phyloP scores from a whole-genome alignment of 1,140 invertebrate genomes.

The Ceratina calcarata region DNA sequence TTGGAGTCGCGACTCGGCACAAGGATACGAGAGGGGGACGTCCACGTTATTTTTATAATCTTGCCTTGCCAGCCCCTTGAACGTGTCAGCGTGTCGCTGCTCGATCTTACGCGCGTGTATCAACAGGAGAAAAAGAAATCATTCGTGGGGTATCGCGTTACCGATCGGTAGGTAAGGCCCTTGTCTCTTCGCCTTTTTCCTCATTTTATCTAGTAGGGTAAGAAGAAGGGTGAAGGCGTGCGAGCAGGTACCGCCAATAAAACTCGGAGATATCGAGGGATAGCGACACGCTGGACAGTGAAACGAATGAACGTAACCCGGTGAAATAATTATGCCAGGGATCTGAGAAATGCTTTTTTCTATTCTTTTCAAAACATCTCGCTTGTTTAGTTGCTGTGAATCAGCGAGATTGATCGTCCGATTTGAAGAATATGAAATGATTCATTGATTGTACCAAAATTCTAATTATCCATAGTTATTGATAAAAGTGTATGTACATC shows the following conservation, averaged over 20 bases:
- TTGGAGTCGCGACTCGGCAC: constrained; percentile 34
- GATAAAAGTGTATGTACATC: no score
- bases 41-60: constrained; percentile 64
- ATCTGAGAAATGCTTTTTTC: constrained; percentile 12
- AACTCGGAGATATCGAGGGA: constrained; percentile 58
- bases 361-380: background rate
- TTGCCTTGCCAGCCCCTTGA: constrained; percentile 44
- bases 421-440: no score
- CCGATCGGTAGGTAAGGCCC: constrained; percentile 67
- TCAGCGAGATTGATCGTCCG: background rate
- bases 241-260: constrained; percentile 68
- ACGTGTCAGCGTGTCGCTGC: constrained; percentile 43
- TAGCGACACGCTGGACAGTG: constrained; percentile 29
- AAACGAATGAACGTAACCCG: constrained; percentile 32
- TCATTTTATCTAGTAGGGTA: constrained; percentile 3
- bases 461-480: no score
- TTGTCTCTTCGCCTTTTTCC: constrained; percentile 54
- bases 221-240: constrained; percentile 18
- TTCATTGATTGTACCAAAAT: no score
- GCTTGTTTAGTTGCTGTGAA: background rate
- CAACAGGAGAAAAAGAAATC: constrained; percentile 53
- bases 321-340: constrained; percentile 39
- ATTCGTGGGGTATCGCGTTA: constrained; percentile 73
- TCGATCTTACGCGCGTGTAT: constrained; percentile 51
- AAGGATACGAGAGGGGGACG: constrained; percentile 30